Percentiles rank a stretch among this genome's conserved stretches.
Evolutionary conservation across 1,140 invertebrate genomes (phyloP).

Genomic region (Popillia japonica): DNA sequence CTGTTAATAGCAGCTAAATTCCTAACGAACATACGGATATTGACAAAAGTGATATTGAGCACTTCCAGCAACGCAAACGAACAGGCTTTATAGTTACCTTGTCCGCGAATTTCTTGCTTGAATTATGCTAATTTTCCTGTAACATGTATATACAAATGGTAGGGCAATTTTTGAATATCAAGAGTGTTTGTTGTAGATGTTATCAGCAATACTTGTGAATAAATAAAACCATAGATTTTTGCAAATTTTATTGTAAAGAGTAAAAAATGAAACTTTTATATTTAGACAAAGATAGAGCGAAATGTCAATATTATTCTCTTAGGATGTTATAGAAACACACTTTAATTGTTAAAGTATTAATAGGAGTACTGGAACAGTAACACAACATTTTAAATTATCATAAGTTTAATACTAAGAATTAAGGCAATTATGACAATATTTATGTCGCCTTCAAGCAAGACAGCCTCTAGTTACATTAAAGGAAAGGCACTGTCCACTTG

Average conservation of each 20-base stretch:
- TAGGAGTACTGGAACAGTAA: conserved; percentile 40
- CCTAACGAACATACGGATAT: too few species aligned
- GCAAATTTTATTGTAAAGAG: conserved; percentile 24
- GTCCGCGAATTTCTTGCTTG: too few species aligned
- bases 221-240: conserved; percentile 2
- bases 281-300: conserved; percentile 21
- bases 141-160: too few species aligned
- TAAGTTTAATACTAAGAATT: conserved; percentile 52
- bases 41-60: too few species aligned
- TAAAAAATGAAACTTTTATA: conserved; percentile 28
- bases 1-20: too few species aligned
- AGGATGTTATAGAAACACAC: conserved; percentile 11
- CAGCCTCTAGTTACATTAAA: conserved; percentile 46
- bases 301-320: conserved; percentile 6
- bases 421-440: conserved; percentile 50
- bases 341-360: conserved; percentile 9
- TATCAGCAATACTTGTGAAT: not conserved
- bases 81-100: too few species aligned
- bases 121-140: too few species aligned
- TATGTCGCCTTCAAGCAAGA: conserved; percentile 49
- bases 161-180: too few species aligned
- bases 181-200: too few species aligned
- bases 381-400: conserved; percentile 43
- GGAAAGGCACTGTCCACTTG: conserved; percentile 54
- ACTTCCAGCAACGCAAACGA: too few species aligned